Base-by-base conservation (phyloP, 2,888 invertebrate species). In the Platypus cylindrus region DNA sequence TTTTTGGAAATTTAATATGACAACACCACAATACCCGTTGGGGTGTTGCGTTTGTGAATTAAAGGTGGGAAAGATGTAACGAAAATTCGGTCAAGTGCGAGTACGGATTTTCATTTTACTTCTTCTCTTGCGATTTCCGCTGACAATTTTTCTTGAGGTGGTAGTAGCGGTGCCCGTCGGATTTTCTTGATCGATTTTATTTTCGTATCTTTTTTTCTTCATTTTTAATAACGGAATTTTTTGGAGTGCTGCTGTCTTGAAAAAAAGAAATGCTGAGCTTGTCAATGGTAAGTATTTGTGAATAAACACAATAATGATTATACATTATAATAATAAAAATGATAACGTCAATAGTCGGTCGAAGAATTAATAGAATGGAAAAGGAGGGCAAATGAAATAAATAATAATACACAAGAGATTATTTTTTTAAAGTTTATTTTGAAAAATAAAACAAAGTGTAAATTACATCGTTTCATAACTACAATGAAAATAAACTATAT, bases 401-500 rank as follows among this genome's bases (percentile, higher is more conserved):
- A n/a, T n/a, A n/a, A n/a, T n/a, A n/a, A n/a, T n/a, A n/a, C n/a
- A n/a, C n/a, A n/a, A n/a, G n/a, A n/a, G n/a, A 14, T 7, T 4
- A 11, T 28, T 28, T 28, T 18, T 30, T 16, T 16, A 30, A 18
- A 5, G n/a, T 18, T 17, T 17, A 29, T 29, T 13, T 7, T 30
- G 28, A 18, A 34, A 30, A 34, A 34, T 25, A 33, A n/a, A n/a
- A n/a, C n/a, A n/a, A n/a, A n/a, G n/a, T n/a, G n/a, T n/a, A n/a
- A n/a, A n/a, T n/a, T n/a, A n/a, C n/a, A n/a, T 11, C 15, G 9
- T 13, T 27, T 27, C 54, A 55, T 46, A 41, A 38, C 41, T 37
- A 32, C 52, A 46, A 53, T 49, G 47, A 50, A 48, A 52, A 58
- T 59, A 57, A 56, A 57, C 58, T 56, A 56, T 56, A 47, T 48